Base-by-base conservation (phyloP, 2,888 invertebrate species). In the Dorcus hopei region DNA sequence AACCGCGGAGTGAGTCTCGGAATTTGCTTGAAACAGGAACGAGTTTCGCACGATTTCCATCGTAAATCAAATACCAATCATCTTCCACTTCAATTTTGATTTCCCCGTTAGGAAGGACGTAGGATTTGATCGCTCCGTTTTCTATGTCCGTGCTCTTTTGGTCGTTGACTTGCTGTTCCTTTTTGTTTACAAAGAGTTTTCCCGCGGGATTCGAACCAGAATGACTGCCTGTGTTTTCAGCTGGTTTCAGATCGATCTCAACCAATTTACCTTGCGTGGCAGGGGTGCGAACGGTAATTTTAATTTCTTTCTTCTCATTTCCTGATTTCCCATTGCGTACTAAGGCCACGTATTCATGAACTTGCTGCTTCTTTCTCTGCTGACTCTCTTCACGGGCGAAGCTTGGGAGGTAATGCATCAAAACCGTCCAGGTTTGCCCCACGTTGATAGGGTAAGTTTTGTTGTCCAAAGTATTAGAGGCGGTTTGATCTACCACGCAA, bases 391-490 rank as follows among this genome's bases (percentile, higher is more conserved):
- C 80, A 74, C 54, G 55, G 38, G 70, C 70, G 54, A 74, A 61
- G 38, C 61, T 61, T 38, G 73, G 72, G 3, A 79, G 78, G 61
- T 85, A 81, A 40, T 83, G 81, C 73, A 86, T 75, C 58, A 83
- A 80, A 0, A 87, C 84, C 66, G 88, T 85, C 87, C 88, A 88
- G 38, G 82, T 81, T 43, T 79, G 68, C 69, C 80, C 76, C 70
- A 80, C 66, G 38, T 80, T 74, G 65, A 49, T 9, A 9, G 83
- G 79, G 72, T 85, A 88, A 39, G 81, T 79, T 43, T 80, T 82
- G 71, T 85, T 83, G 77, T 89, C 88, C 76, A 89, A 89, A 2
- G 89, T 89, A 63, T 77, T 81, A 51, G 84, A 80, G 53, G 76
- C 76, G 52, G 76, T 80, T 38, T 81, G 78, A 63, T 89, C 88